Conservation (phyloP, 2,113 vertebrate species). For the Brachyhypopomus occidentalis region DNA sequence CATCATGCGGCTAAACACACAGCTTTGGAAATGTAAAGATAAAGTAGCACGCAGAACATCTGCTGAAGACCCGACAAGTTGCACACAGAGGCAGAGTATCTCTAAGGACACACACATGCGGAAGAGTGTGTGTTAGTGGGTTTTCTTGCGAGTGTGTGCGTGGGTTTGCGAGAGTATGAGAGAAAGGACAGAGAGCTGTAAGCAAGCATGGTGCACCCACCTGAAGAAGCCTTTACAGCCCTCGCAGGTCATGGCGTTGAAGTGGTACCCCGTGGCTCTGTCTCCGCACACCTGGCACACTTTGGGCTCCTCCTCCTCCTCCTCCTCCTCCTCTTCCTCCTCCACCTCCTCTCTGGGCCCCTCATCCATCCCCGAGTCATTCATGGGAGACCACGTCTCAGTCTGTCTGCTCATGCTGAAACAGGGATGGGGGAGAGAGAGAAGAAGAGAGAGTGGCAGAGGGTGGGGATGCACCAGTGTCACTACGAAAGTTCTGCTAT, state of each 20-base stretch:
- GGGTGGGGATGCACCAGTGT: neutral
- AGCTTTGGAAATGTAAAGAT: neutral
- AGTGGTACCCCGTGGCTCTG: constrained; percentile 77
- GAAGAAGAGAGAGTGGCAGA: neutral
- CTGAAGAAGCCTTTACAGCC: constrained; percentile 81
- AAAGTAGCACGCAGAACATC: neutral
- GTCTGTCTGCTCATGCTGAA: constrained; percentile 51
- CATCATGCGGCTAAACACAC: neutral
- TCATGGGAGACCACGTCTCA: constrained; percentile 31
- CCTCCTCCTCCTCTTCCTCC: constrained; percentile 49
- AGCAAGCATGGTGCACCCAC: constrained; percentile 51
- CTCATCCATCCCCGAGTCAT: constrained; percentile 36
- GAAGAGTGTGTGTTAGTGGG: neutral
- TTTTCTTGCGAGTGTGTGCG: neutral
- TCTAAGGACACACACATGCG: neutral
- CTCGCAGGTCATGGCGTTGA: constrained; percentile 78
- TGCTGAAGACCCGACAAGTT: neutral
- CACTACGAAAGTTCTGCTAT: too few species aligned
- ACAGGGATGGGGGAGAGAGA: neutral
- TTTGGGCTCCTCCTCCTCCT: constrained; percentile 58
- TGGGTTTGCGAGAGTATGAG: neutral
- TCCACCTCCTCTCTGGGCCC: constrained; percentile 24
- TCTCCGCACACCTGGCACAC: constrained; percentile 77
- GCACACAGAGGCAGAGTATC: neutral
- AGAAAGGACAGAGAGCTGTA: too few species aligned